Base-by-base conservation (phyloP, 2,888 invertebrate species). In the Archaeoteleia sp. region DNA sequence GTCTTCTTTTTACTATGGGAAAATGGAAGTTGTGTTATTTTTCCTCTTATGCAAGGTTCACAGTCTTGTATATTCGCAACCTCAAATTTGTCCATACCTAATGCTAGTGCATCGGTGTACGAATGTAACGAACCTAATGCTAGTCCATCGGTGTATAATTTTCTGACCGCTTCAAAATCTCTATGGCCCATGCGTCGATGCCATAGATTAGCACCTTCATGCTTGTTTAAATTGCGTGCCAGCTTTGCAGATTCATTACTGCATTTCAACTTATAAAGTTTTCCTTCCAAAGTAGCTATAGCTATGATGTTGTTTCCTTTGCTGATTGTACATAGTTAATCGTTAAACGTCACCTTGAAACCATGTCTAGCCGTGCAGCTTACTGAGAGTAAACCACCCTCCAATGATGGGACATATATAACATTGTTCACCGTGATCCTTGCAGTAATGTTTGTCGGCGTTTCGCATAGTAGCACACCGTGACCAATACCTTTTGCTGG, bases 21-120 rank as follows among this genome's bases (percentile, higher is more conserved):
- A 45, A 77, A 70, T 4, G 74, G 53, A 10, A 13, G 23, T 34
- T 73, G 60, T 1, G 70, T 10, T 53, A 74, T 40, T 46, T 79
- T 79, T 5, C 71, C 73, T 51, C 71, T 74, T 1, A 72, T 53
- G 10, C 75, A 76, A n/a, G 65, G 45, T 39, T 72, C 71, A 35
- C 75, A 76, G 0, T 37, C 20, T 17, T 55, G 45, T 35, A 62
- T 25, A 3, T 72, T 46, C 4, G 71, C 51, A 15, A 74, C 77
- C 6, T 72, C 54, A 6, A 65, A 53, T 3, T 76, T 70, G 2
- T 29, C 37, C 0, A 78, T 37, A 2, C 70, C 70, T 10, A 62
- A n/a, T n/a, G n/a, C n/a, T n/a, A n/a, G n/a, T n/a, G n/a, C n/a
- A n/a, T n/a, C n/a, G n/a, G n/a, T n/a, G n/a, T n/a, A n/a, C n/a